phyloP scores from a whole-genome alignment of 1,140 invertebrate species.

The Drosophila bipectinata region DNA sequence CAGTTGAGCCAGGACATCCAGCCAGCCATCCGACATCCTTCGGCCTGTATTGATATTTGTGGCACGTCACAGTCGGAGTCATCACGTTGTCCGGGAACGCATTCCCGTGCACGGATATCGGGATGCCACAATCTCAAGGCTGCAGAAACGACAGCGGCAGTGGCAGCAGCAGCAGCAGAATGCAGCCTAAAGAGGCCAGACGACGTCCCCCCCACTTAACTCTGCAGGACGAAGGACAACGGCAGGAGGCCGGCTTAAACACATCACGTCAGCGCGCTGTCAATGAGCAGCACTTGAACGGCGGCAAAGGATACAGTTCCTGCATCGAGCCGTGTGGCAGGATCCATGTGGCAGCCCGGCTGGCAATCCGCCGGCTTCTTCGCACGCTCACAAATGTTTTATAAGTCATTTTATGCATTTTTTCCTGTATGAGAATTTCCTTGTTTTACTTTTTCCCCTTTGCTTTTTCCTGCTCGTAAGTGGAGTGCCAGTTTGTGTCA shows the following conservation, averaged over 20 bases:
- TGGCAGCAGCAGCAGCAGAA: constrained; percentile 4
- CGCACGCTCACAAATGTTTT: constrained; percentile 54
- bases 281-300: constrained; percentile 74
- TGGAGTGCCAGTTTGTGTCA: constrained; percentile 12
- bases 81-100: constrained; percentile 60
- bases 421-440: constrained; percentile 31
- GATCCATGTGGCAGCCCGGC: not conserved
- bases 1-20: constrained; percentile 23
- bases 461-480: constrained; percentile 35
- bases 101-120: constrained; percentile 42
- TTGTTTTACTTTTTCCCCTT: constrained; percentile 25
- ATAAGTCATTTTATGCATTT: constrained; percentile 61
- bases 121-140: constrained; percentile 49
- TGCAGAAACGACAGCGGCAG: constrained; percentile 4
- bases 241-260: constrained; percentile 47
- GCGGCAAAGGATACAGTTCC: constrained; percentile 44
- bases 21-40: constrained; percentile 31
- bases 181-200: constrained; percentile 63
- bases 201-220: not conserved
- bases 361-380: constrained; percentile 8
- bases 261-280: constrained; percentile 75
- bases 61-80: constrained; percentile 72
- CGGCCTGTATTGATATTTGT: constrained; percentile 72
- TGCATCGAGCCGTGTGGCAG: constrained; percentile 7
- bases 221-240: constrained; percentile 21